Conservation (phyloP, 2,113 vertebrate genomes). For the Lynx canadensis region DNA sequence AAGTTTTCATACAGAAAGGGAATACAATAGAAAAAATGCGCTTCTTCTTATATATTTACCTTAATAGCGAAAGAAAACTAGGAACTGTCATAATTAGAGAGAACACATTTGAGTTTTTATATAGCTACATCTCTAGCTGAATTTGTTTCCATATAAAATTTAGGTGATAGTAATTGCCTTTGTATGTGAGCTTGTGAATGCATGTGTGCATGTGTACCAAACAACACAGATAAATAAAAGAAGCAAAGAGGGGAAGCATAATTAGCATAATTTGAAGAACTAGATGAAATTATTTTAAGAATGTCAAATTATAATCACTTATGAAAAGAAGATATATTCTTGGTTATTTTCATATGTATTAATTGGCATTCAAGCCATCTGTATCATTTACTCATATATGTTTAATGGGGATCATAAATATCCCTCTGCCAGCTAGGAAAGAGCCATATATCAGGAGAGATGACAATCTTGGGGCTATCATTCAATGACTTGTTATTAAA, state of each 20-base stretch:
- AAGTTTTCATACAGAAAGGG: slow-evolving; percentile 10
- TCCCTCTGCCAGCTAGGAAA: slow-evolving; percentile 55
- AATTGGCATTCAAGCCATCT: slow-evolving; percentile 75
- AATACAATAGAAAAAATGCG: background rate
- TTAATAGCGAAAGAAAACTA: slow-evolving; percentile 18
- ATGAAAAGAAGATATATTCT: slow-evolving; percentile 70
- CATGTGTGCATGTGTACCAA: background rate
- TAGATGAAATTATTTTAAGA: slow-evolving; percentile 51
- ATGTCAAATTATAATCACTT: slow-evolving; percentile 65
- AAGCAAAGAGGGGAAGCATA: background rate
- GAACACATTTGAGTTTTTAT: background rate
- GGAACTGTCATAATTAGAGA: background rate
- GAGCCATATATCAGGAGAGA: slow-evolving; percentile 54
- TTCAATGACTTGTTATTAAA: slow-evolving; percentile 53
- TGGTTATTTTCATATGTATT: slow-evolving; percentile 70
- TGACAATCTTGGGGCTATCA: slow-evolving; percentile 61
- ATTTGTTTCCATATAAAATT: slow-evolving; percentile 11
- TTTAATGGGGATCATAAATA: slow-evolving; percentile 59
- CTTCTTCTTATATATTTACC: slow-evolving; percentile 24
- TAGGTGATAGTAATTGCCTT: slow-evolving; percentile 46
- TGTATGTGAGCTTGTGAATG: background rate
- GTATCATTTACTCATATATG: slow-evolving; percentile 61
- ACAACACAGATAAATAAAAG: slow-evolving; percentile 32
- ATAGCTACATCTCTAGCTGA: slow-evolving; percentile 27
- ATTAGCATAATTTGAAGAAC: slow-evolving; percentile 64